Percentiles rank a stretch among this genome's conserved stretches.
These are phyloP conservation scores for Mechanitis messenoides DNA, from an alignment of 2,888 invertebrate genomes.

Conservation along the genomic window DNA sequence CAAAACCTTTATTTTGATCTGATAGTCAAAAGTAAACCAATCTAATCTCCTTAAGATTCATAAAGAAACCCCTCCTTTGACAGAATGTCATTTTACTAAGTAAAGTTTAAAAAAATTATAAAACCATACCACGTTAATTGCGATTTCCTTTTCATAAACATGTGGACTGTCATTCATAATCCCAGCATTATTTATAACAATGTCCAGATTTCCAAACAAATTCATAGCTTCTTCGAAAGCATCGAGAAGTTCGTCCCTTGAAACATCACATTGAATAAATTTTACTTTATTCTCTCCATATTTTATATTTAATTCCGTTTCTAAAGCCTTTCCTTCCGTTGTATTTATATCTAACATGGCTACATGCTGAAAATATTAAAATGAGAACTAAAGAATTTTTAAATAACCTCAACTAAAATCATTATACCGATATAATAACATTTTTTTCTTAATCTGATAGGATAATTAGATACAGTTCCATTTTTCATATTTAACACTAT, in stretches of 20 bases:
- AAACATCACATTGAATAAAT: constrained; percentile 47
- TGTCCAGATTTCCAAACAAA: constrained; percentile 50
- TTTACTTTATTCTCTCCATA: constrained; percentile 38
- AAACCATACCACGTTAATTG: constrained; percentile 56
- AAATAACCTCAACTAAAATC: no score
- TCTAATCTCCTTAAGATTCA: no score
- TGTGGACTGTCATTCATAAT: constrained; percentile 55
- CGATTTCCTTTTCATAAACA: constrained; percentile 50
- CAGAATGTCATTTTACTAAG: no score
- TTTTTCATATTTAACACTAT: no score
- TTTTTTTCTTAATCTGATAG: no score
- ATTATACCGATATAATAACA: no score
- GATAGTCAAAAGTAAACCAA: no score
- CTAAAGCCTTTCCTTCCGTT: constrained; percentile 34
- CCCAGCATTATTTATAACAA: constrained; percentile 58
- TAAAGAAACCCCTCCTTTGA: no score
- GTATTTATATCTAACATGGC: constrained; percentile 42
- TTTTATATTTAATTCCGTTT: constrained; percentile 40
- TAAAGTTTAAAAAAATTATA: no score
- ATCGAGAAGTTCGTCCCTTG: constrained; percentile 34
- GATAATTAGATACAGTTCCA: no score
- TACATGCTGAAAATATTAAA: constrained; percentile 42
- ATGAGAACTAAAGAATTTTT: not conserved
- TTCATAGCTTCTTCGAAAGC: constrained; percentile 36
- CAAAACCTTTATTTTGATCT: no score